Evolutionary conservation across 2,888 invertebrate genomes (phyloP).

Genomic region (Troides helena): DNA sequence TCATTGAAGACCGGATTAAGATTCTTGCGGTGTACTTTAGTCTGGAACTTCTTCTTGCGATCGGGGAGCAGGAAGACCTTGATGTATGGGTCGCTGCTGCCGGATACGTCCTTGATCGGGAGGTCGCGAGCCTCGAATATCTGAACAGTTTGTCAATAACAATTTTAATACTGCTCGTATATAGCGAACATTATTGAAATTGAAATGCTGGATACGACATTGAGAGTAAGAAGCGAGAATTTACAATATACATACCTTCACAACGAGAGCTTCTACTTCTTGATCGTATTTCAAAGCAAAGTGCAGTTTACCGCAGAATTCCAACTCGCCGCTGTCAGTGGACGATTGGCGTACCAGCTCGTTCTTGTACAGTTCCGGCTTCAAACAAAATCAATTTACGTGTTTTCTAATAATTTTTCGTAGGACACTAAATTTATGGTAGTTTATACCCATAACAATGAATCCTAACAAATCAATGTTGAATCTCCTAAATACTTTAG

Average conservation of each 20-base stretch:
- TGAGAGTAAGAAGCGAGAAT: no score
- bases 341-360: slow-evolving; percentile 87
- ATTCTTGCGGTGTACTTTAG: slow-evolving; percentile 90
- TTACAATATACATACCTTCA: slow-evolving; percentile 79
- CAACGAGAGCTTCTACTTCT: slow-evolving; percentile 89
- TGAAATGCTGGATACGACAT: no score
- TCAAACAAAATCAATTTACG: slow-evolving; percentile 31
- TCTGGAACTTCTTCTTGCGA: slow-evolving; percentile 91
- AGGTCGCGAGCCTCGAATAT: slow-evolving; percentile 87
- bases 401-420: no score
- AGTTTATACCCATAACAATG: no score
- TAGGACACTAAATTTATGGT: no score
- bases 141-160: slow-evolving; percentile 53
- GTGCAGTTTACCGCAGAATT: slow-evolving; percentile 89
- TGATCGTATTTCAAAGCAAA: slow-evolving; percentile 90
- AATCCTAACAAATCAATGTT: no score
- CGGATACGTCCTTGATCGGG: slow-evolving; percentile 91
- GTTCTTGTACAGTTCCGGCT: slow-evolving; percentile 89
- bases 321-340: slow-evolving; percentile 85
- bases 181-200: no score
- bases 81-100: slow-evolving; percentile 93
- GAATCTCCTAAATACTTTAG: no score
- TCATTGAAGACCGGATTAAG: slow-evolving; percentile 91
- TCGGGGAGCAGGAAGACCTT: slow-evolving; percentile 92
- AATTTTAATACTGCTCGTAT: neutral